Base-by-base conservation (phyloP, 2,113 vertebrate species). In the Caracal caracal region DNA sequence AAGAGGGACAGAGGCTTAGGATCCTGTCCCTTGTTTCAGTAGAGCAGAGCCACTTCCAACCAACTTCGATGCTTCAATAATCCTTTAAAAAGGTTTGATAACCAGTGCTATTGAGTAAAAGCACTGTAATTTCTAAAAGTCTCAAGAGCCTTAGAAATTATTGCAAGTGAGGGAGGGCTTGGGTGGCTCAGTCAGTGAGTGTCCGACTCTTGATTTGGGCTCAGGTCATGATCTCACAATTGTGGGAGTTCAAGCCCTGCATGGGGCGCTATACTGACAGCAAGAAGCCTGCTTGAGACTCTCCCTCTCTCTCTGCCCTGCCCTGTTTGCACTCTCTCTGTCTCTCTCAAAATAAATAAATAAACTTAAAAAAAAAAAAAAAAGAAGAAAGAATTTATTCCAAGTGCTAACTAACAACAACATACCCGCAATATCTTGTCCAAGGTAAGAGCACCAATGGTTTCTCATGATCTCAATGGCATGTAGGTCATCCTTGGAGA, bases 381-480 rank as follows among this genome's bases (percentile, higher is more conserved):
- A 51, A 22, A 59, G 20, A 59, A 59, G 56, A 22, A 59, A 56
- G 12, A 37, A 66, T 80, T 71, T 3, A 88, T 0, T 20, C 16
- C 7, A 51, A 40, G n/a, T 17, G 2, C 35, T 40, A 63, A 17
- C 35, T 40, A 63, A 17, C 47, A 43, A 37, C 65, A n/a, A 88
- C 98, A 97, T 95, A 99, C 99, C 99, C 0, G 99, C 99, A 98
- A 99, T 99, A 90, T 99, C 99, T n/a, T 99, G 99, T 9, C 99
- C 99, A 79, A 99, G 93, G 71, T 99, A 99, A 97, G 99, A 99
- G 98, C 99, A 99, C 99, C 99, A 99, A 73, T 98, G 99, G 98
- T 98, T 99, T 73, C 99, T 99, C 99, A 99, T 99, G 96, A 97
- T 91, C 97, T 99, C 99, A 10, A 99, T 99, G 68, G 99, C 98